Evolutionary conservation across 1,140 invertebrate species (phyloP).

Genomic region (Cydia strobilella): DNA sequence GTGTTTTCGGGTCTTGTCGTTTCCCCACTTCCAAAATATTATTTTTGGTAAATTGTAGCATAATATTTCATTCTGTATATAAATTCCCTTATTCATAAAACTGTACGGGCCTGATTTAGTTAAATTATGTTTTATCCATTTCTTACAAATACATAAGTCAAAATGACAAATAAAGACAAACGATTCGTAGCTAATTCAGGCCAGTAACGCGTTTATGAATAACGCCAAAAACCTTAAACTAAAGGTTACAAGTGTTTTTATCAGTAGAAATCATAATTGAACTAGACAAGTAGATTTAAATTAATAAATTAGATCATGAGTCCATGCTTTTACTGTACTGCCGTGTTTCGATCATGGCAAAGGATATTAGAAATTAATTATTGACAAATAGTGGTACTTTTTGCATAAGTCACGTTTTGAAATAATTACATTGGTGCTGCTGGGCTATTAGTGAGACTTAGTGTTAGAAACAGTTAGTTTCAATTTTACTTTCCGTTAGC

Average conservation of each 20-base stretch:
- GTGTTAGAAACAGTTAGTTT: not conserved
- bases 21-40: not conserved
- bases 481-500: not conserved
- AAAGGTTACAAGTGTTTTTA: not conserved
- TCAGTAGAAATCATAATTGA: not conserved
- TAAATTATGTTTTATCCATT: too few species aligned
- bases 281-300: not conserved
- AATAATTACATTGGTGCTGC: slow-evolving; percentile 1
- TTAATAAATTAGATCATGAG: not conserved
- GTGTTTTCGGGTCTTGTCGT: too few species aligned
- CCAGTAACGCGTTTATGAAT: too few species aligned
- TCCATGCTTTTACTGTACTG: not conserved
- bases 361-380: not conserved
- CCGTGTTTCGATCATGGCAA: not conserved
- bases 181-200: too few species aligned
- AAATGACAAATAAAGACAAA: too few species aligned
- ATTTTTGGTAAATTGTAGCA: not conserved
- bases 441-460: slow-evolving; percentile 1
- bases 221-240: too few species aligned
- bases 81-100: too few species aligned
- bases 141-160: too few species aligned
- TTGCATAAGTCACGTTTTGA: not conserved
- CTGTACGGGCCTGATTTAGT: too few species aligned
- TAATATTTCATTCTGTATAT: not conserved
- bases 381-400: not conserved